These are phyloP conservation scores for Venusia cambrica DNA, from an alignment of 2,888 invertebrate genomes.

Conservation along the genomic window DNA sequence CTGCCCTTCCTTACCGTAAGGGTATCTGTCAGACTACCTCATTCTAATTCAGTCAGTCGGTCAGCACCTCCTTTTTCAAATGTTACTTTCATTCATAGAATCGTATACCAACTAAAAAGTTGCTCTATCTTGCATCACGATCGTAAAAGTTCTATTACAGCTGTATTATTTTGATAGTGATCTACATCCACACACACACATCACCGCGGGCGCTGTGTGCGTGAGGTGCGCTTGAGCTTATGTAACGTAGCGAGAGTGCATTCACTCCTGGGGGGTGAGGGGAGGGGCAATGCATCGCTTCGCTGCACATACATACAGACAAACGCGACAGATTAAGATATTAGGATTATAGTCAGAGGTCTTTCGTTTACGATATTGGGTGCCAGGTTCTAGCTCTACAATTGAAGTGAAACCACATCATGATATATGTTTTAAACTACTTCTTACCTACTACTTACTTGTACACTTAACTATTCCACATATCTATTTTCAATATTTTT, in stretches of 20 bases:
- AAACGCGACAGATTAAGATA: slow-evolving; percentile 37
- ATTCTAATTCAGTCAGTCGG: no score
- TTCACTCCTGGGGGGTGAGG: slow-evolving; percentile 53
- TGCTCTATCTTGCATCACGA: slow-evolving; percentile 23
- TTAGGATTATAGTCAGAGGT: slow-evolving; percentile 38
- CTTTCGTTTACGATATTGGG: slow-evolving; percentile 24
- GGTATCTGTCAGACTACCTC: no score
- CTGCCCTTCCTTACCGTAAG: no score
- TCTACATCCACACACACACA: slow-evolving; percentile 42
- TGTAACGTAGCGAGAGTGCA: slow-evolving; percentile 74
- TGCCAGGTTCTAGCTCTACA: no score
- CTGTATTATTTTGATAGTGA: slow-evolving; percentile 32
- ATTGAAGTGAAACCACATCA: no score
- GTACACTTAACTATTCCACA: no score
- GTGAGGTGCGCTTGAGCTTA: slow-evolving; percentile 50
- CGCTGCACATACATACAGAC: slow-evolving; percentile 53
- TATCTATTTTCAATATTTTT: no score
- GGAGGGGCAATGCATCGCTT: slow-evolving; percentile 57
- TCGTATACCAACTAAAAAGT: slow-evolving; percentile 17
- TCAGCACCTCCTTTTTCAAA: no score
- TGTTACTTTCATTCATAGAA: slow-evolving; percentile 22
- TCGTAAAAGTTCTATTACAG: slow-evolving; percentile 26
- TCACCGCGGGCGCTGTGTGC: slow-evolving; percentile 32
- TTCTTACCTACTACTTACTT: no score
- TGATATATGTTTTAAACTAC: no score